phyloP scores from a whole-genome alignment of 2,888 invertebrate species.

The Trissonchulus sp. region DNA sequence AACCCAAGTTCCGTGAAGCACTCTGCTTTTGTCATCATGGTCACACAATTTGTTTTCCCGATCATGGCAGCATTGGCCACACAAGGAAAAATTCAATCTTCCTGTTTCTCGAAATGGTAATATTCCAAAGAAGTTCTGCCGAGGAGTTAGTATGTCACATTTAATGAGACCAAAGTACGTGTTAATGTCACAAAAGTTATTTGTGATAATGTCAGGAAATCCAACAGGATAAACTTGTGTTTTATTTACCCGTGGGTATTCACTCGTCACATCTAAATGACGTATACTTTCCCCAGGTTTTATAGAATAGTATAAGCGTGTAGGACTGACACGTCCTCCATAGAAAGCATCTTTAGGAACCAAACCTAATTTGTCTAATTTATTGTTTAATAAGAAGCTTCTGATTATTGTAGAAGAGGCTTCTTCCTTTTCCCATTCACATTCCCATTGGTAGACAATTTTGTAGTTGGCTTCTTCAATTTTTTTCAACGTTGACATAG shows the following conservation, averaged over 20 bases:
- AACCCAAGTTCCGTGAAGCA: slow-evolving; percentile 16
- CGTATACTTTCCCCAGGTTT: background rate
- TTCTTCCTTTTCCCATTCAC: slow-evolving; percentile 20
- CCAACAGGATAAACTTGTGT: background rate
- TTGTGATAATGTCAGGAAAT: slow-evolving; percentile 7
- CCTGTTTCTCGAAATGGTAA: slow-evolving; percentile 39
- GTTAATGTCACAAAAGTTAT: slow-evolving; percentile 4
- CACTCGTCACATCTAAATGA: background rate
- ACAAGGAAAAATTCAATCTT: slow-evolving; percentile 43
- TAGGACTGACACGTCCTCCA: slow-evolving; percentile 11
- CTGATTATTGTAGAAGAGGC: too few species aligned
- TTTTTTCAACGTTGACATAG: background rate
- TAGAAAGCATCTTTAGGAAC: background rate
- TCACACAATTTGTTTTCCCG: slow-evolving; percentile 30
- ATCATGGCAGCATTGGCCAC: slow-evolving; percentile 38
- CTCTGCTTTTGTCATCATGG: background rate
- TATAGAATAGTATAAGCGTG: background rate
- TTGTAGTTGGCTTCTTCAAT: background rate
- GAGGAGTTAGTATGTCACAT: slow-evolving; percentile 2
- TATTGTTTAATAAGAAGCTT: too few species aligned
- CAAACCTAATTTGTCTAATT: background rate
- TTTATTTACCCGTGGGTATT: slow-evolving; percentile 11
- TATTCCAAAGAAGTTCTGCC: background rate
- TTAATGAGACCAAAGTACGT: slow-evolving; percentile 16
- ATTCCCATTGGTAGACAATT: background rate